A percentile compares a stretch with the other conserved stretches of the same genome.
These are phyloP conservation scores for Liodrosophila aerea DNA, from an alignment of 2,888 invertebrate species.

Conservation along the genomic window DNA sequence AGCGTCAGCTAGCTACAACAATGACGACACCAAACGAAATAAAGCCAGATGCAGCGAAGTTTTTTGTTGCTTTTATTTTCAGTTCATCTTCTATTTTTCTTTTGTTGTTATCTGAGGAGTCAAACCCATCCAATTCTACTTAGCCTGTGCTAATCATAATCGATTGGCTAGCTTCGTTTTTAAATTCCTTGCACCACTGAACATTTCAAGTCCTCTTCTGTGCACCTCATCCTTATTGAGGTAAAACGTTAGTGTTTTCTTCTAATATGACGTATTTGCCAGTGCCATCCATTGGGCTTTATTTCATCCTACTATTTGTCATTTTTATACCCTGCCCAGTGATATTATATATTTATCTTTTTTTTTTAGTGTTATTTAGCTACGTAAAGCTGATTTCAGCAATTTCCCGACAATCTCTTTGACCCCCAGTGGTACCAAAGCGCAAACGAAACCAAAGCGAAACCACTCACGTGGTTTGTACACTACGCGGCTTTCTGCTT, in stretches of 20 bases:
- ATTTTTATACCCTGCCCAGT: too few relatives aligned
- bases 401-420: slow-evolving; percentile 48
- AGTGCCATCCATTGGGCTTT: slow-evolving; percentile 22
- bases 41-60: slow-evolving; percentile 60
- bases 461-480: slow-evolving; percentile 47
- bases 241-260: neutral
- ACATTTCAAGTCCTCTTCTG: too few relatives aligned
- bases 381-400: slow-evolving; percentile 63
- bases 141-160: slow-evolving; percentile 60
- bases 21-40: slow-evolving; percentile 36
- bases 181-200: slow-evolving; percentile 58
- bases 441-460: slow-evolving; percentile 13
- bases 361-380: slow-evolving; percentile 45
- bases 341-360: too few relatives aligned
- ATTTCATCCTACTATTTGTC: slow-evolving; percentile 27
- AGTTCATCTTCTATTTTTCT: neutral
- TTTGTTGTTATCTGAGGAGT: neutral
- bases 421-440: slow-evolving; percentile 9
- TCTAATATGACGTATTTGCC: slow-evolving; percentile 30
- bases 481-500: slow-evolving; percentile 47
- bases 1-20: slow-evolving; percentile 46
- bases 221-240: too few relatives aligned
- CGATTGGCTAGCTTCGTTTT: slow-evolving; percentile 70
- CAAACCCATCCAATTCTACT: slow-evolving; percentile 33
- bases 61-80: slow-evolving; percentile 23